Conservation (phyloP, 1,140 invertebrate species). For the Euwallacea fornicatus region DNA sequence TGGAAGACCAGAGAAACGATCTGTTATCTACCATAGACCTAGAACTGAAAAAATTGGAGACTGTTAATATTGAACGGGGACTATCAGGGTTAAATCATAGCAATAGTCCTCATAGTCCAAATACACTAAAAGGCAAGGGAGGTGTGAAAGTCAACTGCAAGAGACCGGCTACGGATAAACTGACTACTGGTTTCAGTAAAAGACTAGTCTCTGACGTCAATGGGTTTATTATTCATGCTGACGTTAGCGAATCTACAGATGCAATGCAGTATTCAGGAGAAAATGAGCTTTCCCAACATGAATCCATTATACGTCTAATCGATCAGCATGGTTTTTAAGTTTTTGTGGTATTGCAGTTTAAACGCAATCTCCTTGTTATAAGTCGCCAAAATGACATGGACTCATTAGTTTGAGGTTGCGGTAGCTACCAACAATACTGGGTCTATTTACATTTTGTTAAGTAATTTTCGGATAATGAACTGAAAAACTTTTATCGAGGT, state of each 20-base stretch:
- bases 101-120: constrained; percentile 39
- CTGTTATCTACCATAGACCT: constrained; percentile 40
- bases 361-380: constrained; percentile 13
- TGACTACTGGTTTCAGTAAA: constrained; percentile 42
- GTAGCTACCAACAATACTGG: constrained; percentile 32
- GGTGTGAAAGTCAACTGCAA: constrained; percentile 41
- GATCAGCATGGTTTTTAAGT: constrained; percentile 27
- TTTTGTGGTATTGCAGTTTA: constrained; percentile 16
- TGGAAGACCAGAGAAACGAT: constrained; percentile 44
- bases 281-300: constrained; percentile 40
- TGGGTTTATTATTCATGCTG: constrained; percentile 45
- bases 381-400: constrained; percentile 29
- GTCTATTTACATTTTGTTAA: not conserved
- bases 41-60: constrained; percentile 26
- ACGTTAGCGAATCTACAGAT: constrained; percentile 42
- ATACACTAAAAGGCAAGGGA: constrained; percentile 42
- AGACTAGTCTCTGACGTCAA: constrained; percentile 41
- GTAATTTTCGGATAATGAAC: no score
- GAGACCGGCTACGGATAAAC: constrained; percentile 40
- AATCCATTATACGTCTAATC: constrained; percentile 38
- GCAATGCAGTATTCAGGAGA: constrained; percentile 44
- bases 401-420: constrained; percentile 7
- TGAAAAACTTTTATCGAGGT: no score
- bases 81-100: constrained; percentile 36
- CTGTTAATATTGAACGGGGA: constrained; percentile 34